Evolutionary conservation across 2,888 invertebrate genomes (phyloP), one percentile per base, ranked within the genome.

Genomic region (Volucella zonaria): DNA sequence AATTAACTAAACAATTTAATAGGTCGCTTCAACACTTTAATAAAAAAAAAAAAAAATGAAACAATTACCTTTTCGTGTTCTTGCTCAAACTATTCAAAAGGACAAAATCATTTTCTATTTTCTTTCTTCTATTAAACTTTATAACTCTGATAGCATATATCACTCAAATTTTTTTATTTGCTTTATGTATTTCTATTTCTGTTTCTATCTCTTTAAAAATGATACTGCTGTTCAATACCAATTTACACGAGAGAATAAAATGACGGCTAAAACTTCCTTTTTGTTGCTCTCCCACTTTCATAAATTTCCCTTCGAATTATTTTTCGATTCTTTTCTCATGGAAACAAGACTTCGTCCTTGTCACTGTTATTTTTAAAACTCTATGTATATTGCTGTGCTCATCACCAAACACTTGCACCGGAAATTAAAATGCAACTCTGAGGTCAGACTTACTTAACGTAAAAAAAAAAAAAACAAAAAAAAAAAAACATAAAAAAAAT

Each of bases 131-230:
- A 18, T 49, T 42, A 40, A 8, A 8, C 8, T 42, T 71, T 14
- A 38, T 49, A 10, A 42, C 38, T 23, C 56, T 49, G 18, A 38
- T 76, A 52, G 52, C 76, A 76, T 45, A 6, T 31, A 31, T 59
- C 59, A 66, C 58, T 23, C 54, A 62, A 47, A 12, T 15, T 10
- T 15, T 10, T 23, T 23, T 23, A 23, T 23, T 23, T 23, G 18
- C 3, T 23, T 23, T 23, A 23, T 23, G 18, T 23, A 23, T 23
- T 45, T 64, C n/a, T 40, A 47, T 56, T 43, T 64, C 3, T 73
- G n/a, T 66, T 12, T 61, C 76, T 68, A 38, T 61, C 76, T 76
- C 68, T 52, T 76, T 56, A 49, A 68, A 10, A 42, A n/a, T 47
- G 43, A 54, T 59, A 40, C 18, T 59, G 51, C 18, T 47, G 31